phyloP scores from a whole-genome alignment of 2,888 invertebrate species.

The Sinelater perroti region DNA sequence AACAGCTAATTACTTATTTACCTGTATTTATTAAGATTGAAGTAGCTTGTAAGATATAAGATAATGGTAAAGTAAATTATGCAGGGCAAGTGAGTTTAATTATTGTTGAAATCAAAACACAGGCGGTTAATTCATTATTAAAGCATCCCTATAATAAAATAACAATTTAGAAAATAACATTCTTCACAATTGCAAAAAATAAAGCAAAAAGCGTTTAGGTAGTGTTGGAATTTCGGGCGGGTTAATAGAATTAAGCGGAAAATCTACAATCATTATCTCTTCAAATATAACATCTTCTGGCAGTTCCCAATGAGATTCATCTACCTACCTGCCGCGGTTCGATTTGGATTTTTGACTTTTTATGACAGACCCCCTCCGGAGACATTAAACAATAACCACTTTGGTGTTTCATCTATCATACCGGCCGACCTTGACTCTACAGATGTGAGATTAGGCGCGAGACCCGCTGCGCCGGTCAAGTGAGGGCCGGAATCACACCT shows the following conservation, averaged over 20 bases:
- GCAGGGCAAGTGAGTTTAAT: too few species aligned
- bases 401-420: slow-evolving; percentile 60
- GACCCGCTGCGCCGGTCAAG: slow-evolving; percentile 53
- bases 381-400: slow-evolving; percentile 62
- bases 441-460: slow-evolving; percentile 57
- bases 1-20: too few species aligned
- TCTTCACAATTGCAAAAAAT: too few species aligned
- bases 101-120: too few species aligned
- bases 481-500: slow-evolving; percentile 49
- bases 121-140: too few species aligned
- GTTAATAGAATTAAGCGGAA: slow-evolving; percentile 34
- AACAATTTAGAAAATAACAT: too few species aligned
- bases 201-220: too few species aligned
- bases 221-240: slow-evolving; percentile 10
- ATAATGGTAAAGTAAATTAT: too few species aligned
- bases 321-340: slow-evolving; percentile 50
- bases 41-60: too few species aligned
- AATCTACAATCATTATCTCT: slow-evolving; percentile 52
- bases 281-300: slow-evolving; percentile 52
- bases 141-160: too few species aligned
- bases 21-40: too few species aligned
- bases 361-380: slow-evolving; percentile 55
- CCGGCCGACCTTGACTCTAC: slow-evolving; percentile 49
- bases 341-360: slow-evolving; percentile 51
- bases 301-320: slow-evolving; percentile 45